A percentile compares a stretch with the other conserved stretches of the same genome.
These are phyloP conservation scores for Drosophila novamexicana DNA, from an alignment of 1,140 invertebrate genomes.

Conservation along the genomic window DNA sequence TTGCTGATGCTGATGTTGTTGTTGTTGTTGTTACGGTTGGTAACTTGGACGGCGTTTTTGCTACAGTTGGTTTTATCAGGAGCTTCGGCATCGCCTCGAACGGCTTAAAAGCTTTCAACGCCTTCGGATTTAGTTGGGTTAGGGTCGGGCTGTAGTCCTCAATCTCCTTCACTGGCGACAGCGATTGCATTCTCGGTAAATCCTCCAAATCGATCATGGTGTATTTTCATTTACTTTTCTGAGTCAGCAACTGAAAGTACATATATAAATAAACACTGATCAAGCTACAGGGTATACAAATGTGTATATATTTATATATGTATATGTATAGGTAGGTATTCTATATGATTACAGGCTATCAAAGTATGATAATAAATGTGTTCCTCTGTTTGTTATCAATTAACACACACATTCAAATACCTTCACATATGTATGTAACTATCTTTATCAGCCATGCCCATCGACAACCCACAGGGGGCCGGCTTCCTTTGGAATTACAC, in stretches of 20 bases:
- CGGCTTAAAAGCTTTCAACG: conserved; percentile 36
- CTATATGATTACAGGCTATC: background rate
- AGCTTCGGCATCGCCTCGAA: conserved; percentile 46
- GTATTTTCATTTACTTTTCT: conserved; percentile 27
- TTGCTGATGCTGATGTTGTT: conserved; percentile 12
- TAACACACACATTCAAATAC: background rate
- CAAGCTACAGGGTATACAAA: background rate
- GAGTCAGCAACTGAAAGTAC: conserved; percentile 36
- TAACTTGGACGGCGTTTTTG: conserved; percentile 45
- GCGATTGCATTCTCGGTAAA: conserved; percentile 76
- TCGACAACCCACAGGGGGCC: too few relatives aligned
- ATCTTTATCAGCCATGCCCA: background rate
- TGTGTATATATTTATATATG: background rate
- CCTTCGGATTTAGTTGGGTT: conserved; percentile 45
- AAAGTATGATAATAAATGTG: background rate
- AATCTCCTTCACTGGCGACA: conserved; percentile 70
- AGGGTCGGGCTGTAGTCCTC: conserved; percentile 40
- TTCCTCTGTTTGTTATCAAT: background rate
- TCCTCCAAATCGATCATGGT: conserved; percentile 77
- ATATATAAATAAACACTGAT: conserved; percentile 24
- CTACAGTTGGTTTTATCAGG: conserved; percentile 62
- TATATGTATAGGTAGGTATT: too few relatives aligned
- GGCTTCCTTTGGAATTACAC: too few relatives aligned
- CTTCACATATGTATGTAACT: background rate
- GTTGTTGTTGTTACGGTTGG: conserved; percentile 4